phyloP scores from a whole-genome alignment of 2,888 invertebrate genomes.

The Torymus tubicola region DNA sequence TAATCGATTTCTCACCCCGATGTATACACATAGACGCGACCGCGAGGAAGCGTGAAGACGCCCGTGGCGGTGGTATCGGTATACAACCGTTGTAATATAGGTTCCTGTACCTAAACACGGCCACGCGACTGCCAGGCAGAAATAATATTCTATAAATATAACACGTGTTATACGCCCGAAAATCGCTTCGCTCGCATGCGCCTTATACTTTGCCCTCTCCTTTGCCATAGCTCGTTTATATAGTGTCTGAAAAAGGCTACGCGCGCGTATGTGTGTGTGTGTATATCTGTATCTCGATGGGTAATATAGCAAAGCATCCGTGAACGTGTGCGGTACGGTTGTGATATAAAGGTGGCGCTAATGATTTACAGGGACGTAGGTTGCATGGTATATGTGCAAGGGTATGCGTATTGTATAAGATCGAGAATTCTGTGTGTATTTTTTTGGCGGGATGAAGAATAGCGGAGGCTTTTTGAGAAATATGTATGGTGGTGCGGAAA shows the following conservation, averaged over 20 bases:
- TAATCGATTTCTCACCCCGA: conserved; percentile 26
- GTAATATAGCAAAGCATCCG: no score
- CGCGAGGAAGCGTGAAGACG: background rate
- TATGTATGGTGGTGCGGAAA: no score
- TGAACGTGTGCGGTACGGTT: background rate
- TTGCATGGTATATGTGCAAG: no score
- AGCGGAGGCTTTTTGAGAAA: no score
- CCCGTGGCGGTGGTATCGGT: background rate
- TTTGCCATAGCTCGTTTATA: no score
- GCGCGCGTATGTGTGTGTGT: no score
- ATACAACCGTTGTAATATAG: background rate
- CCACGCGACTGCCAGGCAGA: conserved; percentile 13
- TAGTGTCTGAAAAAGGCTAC: no score
- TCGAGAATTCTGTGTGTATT: no score
- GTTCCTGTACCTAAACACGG: background rate
- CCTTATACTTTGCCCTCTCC: background rate
- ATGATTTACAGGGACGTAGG: background rate
- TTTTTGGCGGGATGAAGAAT: no score
- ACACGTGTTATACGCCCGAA: background rate
- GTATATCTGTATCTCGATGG: no score
- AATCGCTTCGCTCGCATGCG: background rate
- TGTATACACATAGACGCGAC: background rate
- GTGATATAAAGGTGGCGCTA: background rate
- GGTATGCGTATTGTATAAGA: no score
- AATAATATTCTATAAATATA: conserved; percentile 45